phyloP scores from a whole-genome alignment of 2,113 vertebrate species.

The Misgurnus mizolepis region DNA sequence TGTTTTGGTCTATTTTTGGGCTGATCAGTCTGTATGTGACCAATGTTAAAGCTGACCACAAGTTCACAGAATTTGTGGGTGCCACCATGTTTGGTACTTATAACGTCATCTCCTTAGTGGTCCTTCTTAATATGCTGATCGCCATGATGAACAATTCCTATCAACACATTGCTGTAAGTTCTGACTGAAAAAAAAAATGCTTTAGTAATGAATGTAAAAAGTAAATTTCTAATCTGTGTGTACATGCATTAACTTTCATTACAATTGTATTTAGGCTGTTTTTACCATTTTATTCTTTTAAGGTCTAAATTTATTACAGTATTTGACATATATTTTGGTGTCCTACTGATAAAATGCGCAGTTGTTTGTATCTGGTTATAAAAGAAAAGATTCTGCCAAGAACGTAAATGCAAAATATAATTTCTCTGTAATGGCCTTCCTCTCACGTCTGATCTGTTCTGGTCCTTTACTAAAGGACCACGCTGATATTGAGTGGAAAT shows the following conservation, averaged over 20 bases:
- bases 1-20: slow-evolving; percentile 98
- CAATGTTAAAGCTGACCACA: slow-evolving; percentile 84
- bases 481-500: slow-evolving; percentile 99
- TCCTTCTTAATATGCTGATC: slow-evolving; percentile 98
- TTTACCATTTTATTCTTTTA: too few species aligned
- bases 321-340: background rate
- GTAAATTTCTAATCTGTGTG: too few species aligned
- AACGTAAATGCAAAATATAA: background rate
- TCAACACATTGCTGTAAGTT: slow-evolving; percentile 96
- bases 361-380: background rate
- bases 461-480: slow-evolving; percentile 81
- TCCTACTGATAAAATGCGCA: background rate
- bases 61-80: slow-evolving; percentile 96
- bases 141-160: slow-evolving; percentile 99
- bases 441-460: background rate
- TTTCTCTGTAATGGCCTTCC: background rate
- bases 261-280: too few species aligned
- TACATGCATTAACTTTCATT: too few species aligned
- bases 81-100: slow-evolving; percentile 98
- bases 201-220: too few species aligned
- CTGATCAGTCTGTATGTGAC: slow-evolving; percentile 94
- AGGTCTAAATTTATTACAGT: too few species aligned
- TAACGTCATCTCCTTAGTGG: slow-evolving; percentile 95
- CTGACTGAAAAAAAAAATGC: background rate
- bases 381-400: background rate